Conservation (phyloP, 1,140 invertebrate genomes). For the Euura saliciscinereae region DNA sequence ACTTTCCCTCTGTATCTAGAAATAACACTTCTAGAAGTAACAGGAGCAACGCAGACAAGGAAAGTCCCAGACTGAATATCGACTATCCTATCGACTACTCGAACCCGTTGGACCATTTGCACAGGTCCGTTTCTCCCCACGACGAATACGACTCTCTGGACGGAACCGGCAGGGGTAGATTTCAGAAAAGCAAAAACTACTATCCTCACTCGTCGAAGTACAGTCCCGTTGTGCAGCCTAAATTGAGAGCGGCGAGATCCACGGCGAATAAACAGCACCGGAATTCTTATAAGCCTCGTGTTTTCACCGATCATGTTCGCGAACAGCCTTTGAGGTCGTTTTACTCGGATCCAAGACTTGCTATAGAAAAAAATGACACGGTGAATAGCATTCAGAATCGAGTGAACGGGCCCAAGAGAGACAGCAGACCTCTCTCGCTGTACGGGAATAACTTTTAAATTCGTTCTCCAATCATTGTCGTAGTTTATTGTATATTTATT, state of each 20-base stretch:
- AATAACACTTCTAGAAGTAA: conserved; percentile 38
- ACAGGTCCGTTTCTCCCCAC: conserved; percentile 42
- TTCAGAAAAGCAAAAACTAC: conserved; percentile 39
- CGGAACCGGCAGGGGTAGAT: conserved; percentile 29
- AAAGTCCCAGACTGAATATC: conserved; percentile 21
- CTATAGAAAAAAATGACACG: conserved; percentile 34
- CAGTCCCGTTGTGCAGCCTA: conserved; percentile 42
- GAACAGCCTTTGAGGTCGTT: conserved; percentile 48
- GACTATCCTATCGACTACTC: conserved; percentile 43
- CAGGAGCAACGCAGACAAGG: conserved; percentile 31
- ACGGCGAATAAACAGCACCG: conserved; percentile 26
- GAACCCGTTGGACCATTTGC: conserved; percentile 48
- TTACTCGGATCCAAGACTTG: conserved; percentile 49
- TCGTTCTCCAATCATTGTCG: background rate
- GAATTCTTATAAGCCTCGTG: conserved; percentile 38
- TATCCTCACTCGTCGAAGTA: conserved; percentile 36
- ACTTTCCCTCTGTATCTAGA: conserved; percentile 13
- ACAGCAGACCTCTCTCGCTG: conserved; percentile 47
- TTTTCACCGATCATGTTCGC: conserved; percentile 48
- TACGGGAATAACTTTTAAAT: conserved; percentile 43
- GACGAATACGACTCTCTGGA: conserved; percentile 47
- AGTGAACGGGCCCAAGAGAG: conserved; percentile 31
- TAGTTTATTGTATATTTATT: background rate
- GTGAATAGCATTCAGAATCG: background rate
- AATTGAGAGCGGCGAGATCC: conserved; percentile 28